Conservation (phyloP, 2,113 vertebrate genomes). For the Trichomycterus rosablanca region DNA sequence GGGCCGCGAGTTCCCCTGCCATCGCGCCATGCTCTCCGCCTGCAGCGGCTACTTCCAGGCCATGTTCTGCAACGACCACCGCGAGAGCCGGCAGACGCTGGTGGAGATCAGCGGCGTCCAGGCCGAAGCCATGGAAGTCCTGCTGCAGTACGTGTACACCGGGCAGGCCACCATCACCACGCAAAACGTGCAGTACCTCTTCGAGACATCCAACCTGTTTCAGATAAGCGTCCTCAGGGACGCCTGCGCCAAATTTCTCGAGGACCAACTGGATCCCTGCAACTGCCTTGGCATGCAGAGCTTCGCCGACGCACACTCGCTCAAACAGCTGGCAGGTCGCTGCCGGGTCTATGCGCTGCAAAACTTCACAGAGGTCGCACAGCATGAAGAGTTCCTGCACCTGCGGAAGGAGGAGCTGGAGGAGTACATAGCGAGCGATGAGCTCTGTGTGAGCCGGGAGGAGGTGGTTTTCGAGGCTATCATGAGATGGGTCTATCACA, state of each 20-base stretch:
- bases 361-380: constrained; percentile 86
- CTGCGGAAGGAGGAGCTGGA: constrained; percentile 83
- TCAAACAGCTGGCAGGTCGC: constrained; percentile 88
- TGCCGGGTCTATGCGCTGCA: constrained; percentile 84
- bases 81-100: constrained; percentile 81
- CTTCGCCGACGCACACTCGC: constrained; percentile 88
- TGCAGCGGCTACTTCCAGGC: constrained; percentile 79
- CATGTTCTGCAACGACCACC: constrained; percentile 84
- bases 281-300: constrained; percentile 96
- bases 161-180: constrained; percentile 94
- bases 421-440: constrained; percentile 87
- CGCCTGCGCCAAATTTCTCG: constrained; percentile 94
- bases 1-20: constrained; percentile 75
- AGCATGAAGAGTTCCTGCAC: constrained; percentile 47
- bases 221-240: constrained; percentile 88
- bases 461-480: constrained; percentile 93
- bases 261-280: constrained; percentile 95
- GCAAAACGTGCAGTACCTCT: constrained; percentile 94
- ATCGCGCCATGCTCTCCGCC: constrained; percentile 79
- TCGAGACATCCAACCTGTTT: constrained; percentile 95
- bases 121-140: constrained; percentile 94
- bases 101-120: constrained; percentile 84
- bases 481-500: constrained; percentile 94
- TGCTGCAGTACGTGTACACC: constrained; percentile 92
- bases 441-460: constrained; percentile 85